Percentiles rank a stretch among this genome's conserved stretches.
phyloP scores from a whole-genome alignment of 2,797 vertebrate genomes.

The Spea hammondii region DNA sequence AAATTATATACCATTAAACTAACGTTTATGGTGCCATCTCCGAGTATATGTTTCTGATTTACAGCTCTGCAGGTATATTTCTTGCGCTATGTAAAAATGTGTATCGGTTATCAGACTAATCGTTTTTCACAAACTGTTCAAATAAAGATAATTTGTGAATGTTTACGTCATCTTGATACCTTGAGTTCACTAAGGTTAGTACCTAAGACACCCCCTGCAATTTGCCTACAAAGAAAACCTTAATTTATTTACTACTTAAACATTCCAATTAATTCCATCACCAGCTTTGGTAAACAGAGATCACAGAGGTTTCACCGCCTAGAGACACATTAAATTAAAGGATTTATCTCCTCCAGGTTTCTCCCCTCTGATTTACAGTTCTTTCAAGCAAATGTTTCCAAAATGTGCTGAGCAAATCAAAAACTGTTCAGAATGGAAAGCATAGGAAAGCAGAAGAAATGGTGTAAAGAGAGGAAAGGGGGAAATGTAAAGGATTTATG shows the following conservation, averaged over 20 bases:
- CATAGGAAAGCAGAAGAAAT: not conserved
- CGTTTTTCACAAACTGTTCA: constrained; percentile 4
- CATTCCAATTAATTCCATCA: constrained; percentile 34
- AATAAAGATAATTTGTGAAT: constrained; percentile 33
- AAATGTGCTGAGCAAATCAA: constrained; percentile 2
- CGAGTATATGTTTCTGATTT: constrained; percentile 10
- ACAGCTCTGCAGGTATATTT: not conserved
- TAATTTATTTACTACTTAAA: constrained; percentile 13
- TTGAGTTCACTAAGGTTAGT: not conserved
- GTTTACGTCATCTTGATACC: constrained; percentile 9
- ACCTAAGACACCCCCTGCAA: constrained; percentile 15
- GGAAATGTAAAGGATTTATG: too few relatives aligned
- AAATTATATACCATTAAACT: not conserved
- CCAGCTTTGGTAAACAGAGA: constrained; percentile 34
- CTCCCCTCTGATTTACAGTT: constrained; percentile 25
- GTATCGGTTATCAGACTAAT: constrained; percentile 19
- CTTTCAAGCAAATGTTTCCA: constrained; percentile 24
- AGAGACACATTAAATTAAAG: constrained; percentile 15
- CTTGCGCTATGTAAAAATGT: constrained; percentile 11
- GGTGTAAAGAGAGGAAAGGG: too few relatives aligned
- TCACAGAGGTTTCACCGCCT: constrained; percentile 23
- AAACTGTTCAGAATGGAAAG: constrained; percentile 1
- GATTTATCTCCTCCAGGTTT: not conserved
- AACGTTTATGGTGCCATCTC: too few relatives aligned
- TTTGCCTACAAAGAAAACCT: constrained; percentile 8